A percentile compares a stretch with the other conserved stretches of the same genome.
Evolutionary conservation across 2,888 invertebrate species (phyloP).

Genomic region (Prosopocoilus inquinatus): DNA sequence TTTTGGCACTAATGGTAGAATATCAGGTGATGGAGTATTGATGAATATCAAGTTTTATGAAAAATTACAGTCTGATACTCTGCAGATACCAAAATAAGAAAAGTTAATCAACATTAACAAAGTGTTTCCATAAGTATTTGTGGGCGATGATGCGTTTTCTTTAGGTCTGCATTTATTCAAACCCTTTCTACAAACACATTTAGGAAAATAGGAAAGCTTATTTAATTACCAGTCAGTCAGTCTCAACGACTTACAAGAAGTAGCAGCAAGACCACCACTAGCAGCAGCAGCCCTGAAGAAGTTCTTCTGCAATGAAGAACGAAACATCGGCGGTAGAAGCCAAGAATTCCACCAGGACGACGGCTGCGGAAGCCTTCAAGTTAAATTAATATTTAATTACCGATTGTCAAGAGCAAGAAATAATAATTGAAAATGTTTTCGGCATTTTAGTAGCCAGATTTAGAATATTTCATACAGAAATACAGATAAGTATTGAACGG

Average conservation of each 20-base stretch:
- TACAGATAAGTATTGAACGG: slow-evolving; percentile 8
- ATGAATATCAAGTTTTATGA: slow-evolving; percentile 5
- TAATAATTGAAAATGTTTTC: slow-evolving; percentile 28
- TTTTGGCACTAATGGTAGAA: slow-evolving; percentile 29
- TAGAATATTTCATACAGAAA: slow-evolving; percentile 18
- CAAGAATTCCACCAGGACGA: too few relatives aligned
- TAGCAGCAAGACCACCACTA: too few relatives aligned
- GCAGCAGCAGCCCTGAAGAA: too few relatives aligned
- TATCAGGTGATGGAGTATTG: slow-evolving; percentile 11
- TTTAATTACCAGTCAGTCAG: slow-evolving; percentile 32
- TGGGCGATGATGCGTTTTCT: too few relatives aligned
- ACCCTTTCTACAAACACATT: neutral
- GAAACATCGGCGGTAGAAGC: too few relatives aligned
- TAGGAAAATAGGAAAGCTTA: neutral
- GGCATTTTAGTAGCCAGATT: slow-evolving; percentile 28
- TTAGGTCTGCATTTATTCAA: too few relatives aligned
- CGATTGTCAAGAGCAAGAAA: slow-evolving; percentile 27
- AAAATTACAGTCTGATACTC: neutral
- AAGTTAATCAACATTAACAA: too few relatives aligned
- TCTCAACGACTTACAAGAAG: too few relatives aligned
- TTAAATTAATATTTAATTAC: slow-evolving; percentile 30
- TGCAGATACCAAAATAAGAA: too few relatives aligned
- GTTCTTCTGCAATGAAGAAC: too few relatives aligned
- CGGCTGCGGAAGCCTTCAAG: too few relatives aligned
- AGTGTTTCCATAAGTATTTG: too few relatives aligned